Base-by-base conservation (phyloP, 1,140 invertebrate genomes). In the Rhizoglyphus robini region DNA sequence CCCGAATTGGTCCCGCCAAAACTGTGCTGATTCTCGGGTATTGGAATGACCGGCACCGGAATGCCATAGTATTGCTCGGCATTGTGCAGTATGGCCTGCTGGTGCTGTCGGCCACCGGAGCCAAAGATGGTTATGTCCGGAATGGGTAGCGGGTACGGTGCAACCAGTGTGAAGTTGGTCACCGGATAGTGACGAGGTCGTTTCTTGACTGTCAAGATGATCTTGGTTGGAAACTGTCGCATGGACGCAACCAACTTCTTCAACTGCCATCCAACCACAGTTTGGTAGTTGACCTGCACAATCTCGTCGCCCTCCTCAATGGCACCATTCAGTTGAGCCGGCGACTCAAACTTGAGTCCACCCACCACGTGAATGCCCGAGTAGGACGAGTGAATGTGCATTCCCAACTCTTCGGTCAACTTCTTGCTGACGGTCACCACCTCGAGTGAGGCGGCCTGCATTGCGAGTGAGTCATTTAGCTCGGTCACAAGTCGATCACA, bases 221-320 rank as follows among this genome's bases (percentile, higher is more conserved):
- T 83, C 74, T 91, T 88, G 20, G 85, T 83, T 3, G 86, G 82
- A 67, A 84, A 86, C 70, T 89, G 87, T 69, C 84, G 82, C 71
- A 90, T 81, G 25, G 87, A 77, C 65, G 82, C 78, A 49, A 88
- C 80, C n/a, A 91, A 83, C 70, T 87, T 87, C 72, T 87, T 87
- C 38, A 84, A 77, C 69, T 88, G 85, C 88, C 88, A 91, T 0
- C 88, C 88, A 68, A 90, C 87, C 20, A 91, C 87, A n/a, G 88
- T 91, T 74, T 91, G 88, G 75, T 90, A 88, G 76, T 91, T 90
- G 13, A 89, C 86, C 79, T 90, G 89, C 25, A 94, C 86, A 66
- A 96, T 88, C 79, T 95, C 90, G 78, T 95, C 90, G 1, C 90
- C 90, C 71, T 88, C 86, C 77, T 90, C 88, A 72, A 94, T 88